A percentile compares a stretch with the other conserved stretches of the same genome.
These are phyloP conservation scores for Cossypha polioptera DNA, from an alignment of 2,797 vertebrate species.

Conservation along the genomic window DNA sequence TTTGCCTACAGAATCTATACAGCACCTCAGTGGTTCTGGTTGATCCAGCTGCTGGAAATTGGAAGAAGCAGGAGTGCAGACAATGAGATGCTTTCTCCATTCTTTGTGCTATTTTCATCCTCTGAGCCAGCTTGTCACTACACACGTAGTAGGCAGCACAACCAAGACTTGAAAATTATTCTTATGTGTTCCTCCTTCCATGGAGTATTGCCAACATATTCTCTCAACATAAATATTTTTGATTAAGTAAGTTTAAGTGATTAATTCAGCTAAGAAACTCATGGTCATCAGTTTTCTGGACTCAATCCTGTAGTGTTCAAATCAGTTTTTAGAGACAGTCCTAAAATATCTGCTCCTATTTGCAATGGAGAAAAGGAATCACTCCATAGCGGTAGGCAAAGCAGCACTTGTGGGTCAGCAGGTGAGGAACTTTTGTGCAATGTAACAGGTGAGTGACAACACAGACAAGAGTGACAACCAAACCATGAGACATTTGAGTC, in stretches of 20 bases:
- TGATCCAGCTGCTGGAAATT: not conserved
- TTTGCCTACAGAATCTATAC: not conserved
- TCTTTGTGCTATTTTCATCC: not conserved
- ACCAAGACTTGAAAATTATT: not conserved
- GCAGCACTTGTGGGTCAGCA: not conserved
- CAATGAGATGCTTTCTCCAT: not conserved
- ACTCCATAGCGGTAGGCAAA: not conserved
- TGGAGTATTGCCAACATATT: not conserved
- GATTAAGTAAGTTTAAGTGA: not conserved
- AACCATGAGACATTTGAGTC: not conserved
- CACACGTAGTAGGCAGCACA: not conserved
- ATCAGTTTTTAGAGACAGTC: not conserved
- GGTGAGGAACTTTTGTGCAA: not conserved
- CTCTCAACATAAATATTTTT: not conserved
- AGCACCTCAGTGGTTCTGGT: not conserved
- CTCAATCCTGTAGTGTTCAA: too few species aligned
- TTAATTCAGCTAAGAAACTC: not conserved
- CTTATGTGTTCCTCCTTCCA: not conserved
- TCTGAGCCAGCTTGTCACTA: not conserved
- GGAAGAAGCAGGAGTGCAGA: not conserved
- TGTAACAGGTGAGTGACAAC: not conserved
- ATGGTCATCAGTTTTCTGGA: not conserved
- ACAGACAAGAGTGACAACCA: too few species aligned
- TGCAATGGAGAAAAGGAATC: not conserved
- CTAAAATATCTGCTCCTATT: not conserved